Evolutionary conservation across 2,797 vertebrate genomes (phyloP).

Genomic region (Falco berigora): DNA sequence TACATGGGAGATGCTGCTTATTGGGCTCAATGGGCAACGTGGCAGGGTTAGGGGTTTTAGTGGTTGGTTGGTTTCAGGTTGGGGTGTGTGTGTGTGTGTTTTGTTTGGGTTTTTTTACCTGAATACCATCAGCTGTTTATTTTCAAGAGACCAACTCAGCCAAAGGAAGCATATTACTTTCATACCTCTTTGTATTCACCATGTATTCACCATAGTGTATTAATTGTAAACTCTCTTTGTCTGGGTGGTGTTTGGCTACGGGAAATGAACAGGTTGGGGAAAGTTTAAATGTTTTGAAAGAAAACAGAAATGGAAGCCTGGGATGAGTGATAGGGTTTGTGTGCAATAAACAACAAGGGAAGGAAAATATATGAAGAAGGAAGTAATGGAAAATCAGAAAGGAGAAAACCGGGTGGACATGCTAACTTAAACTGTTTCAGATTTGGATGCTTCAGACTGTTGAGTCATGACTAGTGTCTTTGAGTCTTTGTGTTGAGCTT

Average conservation of each 20-base stretch:
- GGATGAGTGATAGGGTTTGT: slow-evolving; percentile 23
- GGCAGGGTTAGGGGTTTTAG: accelerated
- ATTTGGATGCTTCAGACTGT: not conserved
- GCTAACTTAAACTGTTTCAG: not conserved
- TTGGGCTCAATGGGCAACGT: not conserved
- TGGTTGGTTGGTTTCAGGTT: not conserved
- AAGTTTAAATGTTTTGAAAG: slow-evolving; percentile 51
- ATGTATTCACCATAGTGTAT: not conserved
- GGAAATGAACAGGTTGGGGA: slow-evolving; percentile 32
- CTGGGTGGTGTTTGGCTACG: not conserved
- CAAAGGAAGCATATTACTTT: not conserved
- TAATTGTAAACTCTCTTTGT: not conserved
- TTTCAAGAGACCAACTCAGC: not conserved
- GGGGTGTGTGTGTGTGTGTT: too few relatives aligned
- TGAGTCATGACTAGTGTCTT: not conserved
- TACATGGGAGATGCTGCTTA: not conserved
- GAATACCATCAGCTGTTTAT: not conserved
- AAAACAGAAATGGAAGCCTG: slow-evolving; percentile 48
- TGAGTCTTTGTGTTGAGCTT: not conserved
- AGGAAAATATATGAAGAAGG: slow-evolving; percentile 15
- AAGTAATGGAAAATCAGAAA: slow-evolving; percentile 28
- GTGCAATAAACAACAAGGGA: not conserved
- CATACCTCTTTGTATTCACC: not conserved
- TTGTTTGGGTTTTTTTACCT: not conserved
- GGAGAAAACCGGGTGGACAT: not conserved